Evolutionary conservation across 2,888 invertebrate genomes (phyloP).

Genomic region (Sinotaia quadrata): DNA sequence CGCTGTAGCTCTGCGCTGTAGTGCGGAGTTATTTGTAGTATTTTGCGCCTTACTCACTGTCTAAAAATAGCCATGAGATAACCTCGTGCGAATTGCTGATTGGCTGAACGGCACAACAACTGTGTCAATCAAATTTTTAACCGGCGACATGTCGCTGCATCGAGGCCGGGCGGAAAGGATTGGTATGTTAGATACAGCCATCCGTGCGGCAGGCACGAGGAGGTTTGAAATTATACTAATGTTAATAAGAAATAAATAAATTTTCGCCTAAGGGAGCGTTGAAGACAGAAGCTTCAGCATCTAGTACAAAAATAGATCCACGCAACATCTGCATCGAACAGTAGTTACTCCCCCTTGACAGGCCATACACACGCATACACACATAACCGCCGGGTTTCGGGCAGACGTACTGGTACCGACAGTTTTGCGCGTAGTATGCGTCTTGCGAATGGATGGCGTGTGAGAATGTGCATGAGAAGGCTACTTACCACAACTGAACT

Average conservation of each 20-base stretch:
- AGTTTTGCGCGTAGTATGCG: not conserved
- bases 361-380: constrained; percentile 2
- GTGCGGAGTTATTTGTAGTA: constrained; percentile 28
- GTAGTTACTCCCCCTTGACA: constrained; percentile 30
- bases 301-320: constrained; percentile 31
- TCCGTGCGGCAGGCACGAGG: no score
- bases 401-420: not conserved
- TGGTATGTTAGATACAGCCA: no score
- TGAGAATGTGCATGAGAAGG: not conserved
- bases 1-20: constrained; percentile 27
- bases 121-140: constrained; percentile 38
- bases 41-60: constrained; percentile 33
- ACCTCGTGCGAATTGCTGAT: constrained; percentile 31
- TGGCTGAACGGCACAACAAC: constrained; percentile 30
- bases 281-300: not conserved
- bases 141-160: constrained; percentile 37
- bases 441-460: not conserved
- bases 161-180: constrained; percentile 19
- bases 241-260: no score
- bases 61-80: constrained; percentile 41
- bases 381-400: not conserved
- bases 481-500: constrained; percentile 28
- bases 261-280: no score
- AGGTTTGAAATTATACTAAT: no score
- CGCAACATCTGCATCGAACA: constrained; percentile 22